Evolutionary conservation across 2,113 vertebrate species (phyloP).

Genomic region (Dipodomys stephensi): DNA sequence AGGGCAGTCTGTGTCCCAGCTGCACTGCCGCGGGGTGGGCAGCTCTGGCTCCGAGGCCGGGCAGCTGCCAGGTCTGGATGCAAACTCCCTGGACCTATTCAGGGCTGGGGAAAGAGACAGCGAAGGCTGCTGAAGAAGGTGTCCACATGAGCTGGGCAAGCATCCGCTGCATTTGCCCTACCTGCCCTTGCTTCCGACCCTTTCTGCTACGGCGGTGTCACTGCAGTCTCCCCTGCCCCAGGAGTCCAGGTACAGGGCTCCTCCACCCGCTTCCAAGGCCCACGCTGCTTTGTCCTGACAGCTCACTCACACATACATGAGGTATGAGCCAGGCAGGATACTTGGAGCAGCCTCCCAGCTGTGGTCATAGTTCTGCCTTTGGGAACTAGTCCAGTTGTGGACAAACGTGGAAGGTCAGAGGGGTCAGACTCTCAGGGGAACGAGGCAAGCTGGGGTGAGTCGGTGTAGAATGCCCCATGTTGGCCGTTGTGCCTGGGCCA

Average conservation of each 20-base stretch:
- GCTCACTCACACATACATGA: not conserved
- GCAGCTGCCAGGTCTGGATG: constrained; percentile 92
- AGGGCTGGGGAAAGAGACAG: constrained; percentile 82
- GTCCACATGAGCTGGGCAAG: accelerated
- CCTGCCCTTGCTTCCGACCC: not conserved
- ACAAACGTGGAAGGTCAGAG: accelerated
- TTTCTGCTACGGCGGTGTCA: not conserved
- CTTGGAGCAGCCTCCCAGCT: no score
- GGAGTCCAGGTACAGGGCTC: no score
- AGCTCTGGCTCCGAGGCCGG: constrained; percentile 74
- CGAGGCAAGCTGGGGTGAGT: accelerated
- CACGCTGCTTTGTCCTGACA: not conserved
- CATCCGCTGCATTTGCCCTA: accelerated
- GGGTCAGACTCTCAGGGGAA: accelerated
- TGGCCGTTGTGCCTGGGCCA: accelerated
- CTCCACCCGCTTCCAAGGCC: no score
- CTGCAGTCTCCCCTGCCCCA: not conserved
- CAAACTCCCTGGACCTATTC: constrained; percentile 87
- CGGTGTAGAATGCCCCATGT: not conserved
- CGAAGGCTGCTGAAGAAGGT: not conserved
- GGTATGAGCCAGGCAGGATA: accelerated
- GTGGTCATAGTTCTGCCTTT: not conserved
- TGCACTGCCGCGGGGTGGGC: constrained; percentile 79
- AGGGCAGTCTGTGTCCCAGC: constrained; percentile 91
- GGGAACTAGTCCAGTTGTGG: not conserved